These are phyloP conservation scores for Drosophila lini DNA, from an alignment of 1,140 invertebrate genomes.

Conservation along the genomic window DNA sequence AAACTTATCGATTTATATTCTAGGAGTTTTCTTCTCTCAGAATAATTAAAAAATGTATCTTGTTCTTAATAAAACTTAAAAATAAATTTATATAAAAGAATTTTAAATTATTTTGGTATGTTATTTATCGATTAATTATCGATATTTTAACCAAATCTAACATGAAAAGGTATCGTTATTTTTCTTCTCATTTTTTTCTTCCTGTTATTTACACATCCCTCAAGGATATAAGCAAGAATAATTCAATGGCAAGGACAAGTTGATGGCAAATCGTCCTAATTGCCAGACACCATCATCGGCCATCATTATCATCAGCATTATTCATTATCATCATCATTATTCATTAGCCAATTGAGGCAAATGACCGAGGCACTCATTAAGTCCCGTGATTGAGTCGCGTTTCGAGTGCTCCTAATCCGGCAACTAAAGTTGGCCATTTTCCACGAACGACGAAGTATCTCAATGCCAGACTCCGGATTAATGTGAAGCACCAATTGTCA, in stretches of 20 bases:
- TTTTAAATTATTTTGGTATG: not conserved
- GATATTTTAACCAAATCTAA: not conserved
- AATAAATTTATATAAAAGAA: too few species aligned
- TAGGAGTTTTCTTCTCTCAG: too few species aligned
- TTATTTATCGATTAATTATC: not conserved
- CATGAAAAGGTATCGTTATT: not conserved
- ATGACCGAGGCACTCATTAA: constrained; percentile 45
- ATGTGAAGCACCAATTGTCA: constrained; percentile 16
- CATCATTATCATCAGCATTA: not conserved
- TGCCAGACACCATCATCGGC: constrained; percentile 26
- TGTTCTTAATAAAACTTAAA: too few species aligned
- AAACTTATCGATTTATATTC: too few species aligned
- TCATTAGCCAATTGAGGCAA: constrained; percentile 18
- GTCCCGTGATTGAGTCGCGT: constrained; percentile 14
- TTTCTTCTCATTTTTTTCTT: not conserved
- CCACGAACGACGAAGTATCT: constrained; percentile 20
- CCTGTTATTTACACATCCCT: not conserved
- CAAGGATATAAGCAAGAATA: not conserved
- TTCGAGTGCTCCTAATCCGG: constrained; percentile 39
- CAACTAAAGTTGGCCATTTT: constrained; percentile 29
- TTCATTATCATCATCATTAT: constrained; percentile 14
- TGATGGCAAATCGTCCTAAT: constrained; percentile 50
- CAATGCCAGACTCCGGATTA: constrained; percentile 9
- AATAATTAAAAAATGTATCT: too few species aligned
- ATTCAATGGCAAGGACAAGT: constrained; percentile 37